Evolutionary conservation across 2,113 vertebrate genomes (phyloP), one percentile per base, ranked within the genome.

Genomic region (Candoia aspera): DNA sequence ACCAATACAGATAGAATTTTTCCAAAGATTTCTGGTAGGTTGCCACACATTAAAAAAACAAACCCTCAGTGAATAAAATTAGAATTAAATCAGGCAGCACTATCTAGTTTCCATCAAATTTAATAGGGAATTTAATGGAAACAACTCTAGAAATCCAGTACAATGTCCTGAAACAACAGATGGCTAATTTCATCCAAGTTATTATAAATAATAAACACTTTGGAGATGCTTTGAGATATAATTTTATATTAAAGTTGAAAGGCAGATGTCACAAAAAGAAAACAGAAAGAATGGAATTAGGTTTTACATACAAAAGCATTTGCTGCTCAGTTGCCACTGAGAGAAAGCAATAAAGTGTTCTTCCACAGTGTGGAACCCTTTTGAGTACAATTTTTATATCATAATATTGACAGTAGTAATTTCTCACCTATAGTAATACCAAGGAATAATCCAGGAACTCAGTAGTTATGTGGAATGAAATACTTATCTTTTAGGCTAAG

Each of bases 81-180:
- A 62, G 58, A 60, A 62, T 62, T 62, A 17, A 6, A 68, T 83
- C 58, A 92, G 6, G 73, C 93, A 92, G 68, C 15, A 93, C 8
- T 6, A 92, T 62, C 89, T 88, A 42, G 46, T 17, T 21, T 93
- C 57, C 88, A 33, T 24, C 84, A 93, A 90, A 91, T 89, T 26
- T 4, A 94, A 88, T 37, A 94, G 73, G 84, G 4, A 87, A 23
- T 88, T 94, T 57, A 1, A 26, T 59, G 49, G 37, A 84, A 91
- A 9, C 42, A 84, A 55, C 2, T 6, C 13, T 21, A 91, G 90
- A 89, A 57, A 49, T 57, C n/a, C 55, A 9, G 62, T 26, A 37
- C 21, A 62, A 6, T 49, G 26, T 62, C 42, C 57, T 33, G 13
- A 13, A 49, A 60, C 21, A 53, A 91, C 59, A 84, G 21, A 58